Base-by-base conservation (phyloP, 1,140 invertebrate genomes). In the Apocrypta bakeri region DNA sequence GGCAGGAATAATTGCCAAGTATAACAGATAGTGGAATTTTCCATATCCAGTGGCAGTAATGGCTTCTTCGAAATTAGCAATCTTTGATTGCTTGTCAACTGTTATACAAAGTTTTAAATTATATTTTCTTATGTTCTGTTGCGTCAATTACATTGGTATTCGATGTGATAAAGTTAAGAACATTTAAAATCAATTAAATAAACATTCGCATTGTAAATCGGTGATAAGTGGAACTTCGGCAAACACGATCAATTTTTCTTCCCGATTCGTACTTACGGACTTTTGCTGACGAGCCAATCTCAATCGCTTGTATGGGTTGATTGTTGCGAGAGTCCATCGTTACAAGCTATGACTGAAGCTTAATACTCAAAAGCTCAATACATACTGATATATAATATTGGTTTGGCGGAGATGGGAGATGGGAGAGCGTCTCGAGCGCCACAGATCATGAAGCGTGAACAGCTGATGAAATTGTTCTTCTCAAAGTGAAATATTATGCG, bases 21-120 rank as follows among this genome's bases (percentile, higher is more conserved):
- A 88, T n/a, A 96, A 88, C 0, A 94, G 85, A 1, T 94, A 87
- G 86, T 96, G 95, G 89, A 95, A 96, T 84, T 94, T 92, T 21
- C 95, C 94, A 84, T 92, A 94, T 12, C 94, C 94, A 0, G 94
- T 93, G 0, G 92, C 92, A 0, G 90, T 88, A 17, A 95, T 93
- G 0, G 94, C 94, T 63, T 91, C 91, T 72, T 95, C 94, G 80
- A 95, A 94, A 83, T 95, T 93, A 1, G 93, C 92, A 0, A 89
- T 87, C 73, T 90, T 90, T 68, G 48, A 14, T n/a, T 9, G 37
- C 1, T 1, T n/a, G n/a, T 42, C 14, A 25, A 27, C 63, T 64
- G 4, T 66, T 25, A 25, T 42, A 42, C 37, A 8, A 24, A 24
- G 25, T 24, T 25, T 40, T n/a, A 31, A 42, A n/a, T 56, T 56